Base-by-base conservation (phyloP, 2,113 vertebrate genomes). In the Nothoprocta perdicaria region DNA sequence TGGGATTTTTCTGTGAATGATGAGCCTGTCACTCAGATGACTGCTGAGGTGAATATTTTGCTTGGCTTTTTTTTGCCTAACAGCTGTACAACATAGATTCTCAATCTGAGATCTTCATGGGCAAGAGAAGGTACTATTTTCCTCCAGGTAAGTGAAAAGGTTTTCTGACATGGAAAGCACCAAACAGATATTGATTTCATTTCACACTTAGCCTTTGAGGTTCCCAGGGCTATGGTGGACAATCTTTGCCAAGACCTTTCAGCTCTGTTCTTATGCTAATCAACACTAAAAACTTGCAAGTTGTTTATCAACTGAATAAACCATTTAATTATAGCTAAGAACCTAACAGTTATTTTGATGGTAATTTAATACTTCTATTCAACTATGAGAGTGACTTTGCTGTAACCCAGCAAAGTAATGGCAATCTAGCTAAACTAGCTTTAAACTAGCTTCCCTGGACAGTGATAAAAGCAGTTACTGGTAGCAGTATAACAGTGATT, bases 261-360 rank as follows among this genome's bases (percentile, higher is more conserved):
- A 80, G 50, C 31, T 86, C 62, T 69, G 24, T 24, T 93, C 77
- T 86, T 76, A 81, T 27, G 26, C 24, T 93, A 77, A 89, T 80
- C 53, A 88, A 80, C 23, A 82, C n/a, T 41, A 88, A 87, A 87
- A 93, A 80, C 40, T 48, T 63, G 40, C 77, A 80, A 29, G 57
- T n/a, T 78, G 41, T 61, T 94, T 75, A 88, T 88, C 62, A 90
- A 29, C 23, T 40, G 45, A 93, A 80, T 53, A 84, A 92, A 94
- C 83, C 31, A 80, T 71, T 92, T 77, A 89, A 88, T 74, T 83
- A 60, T 78, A 89, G 61, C 41, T 79, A 69, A 89, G 21, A 38
- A 27, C 5, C 9, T 22, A 80, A 74, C 55, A 65, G 40, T 53
- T 82, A 86, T 78, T 89, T 69, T 92, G 40, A 90, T 60, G 45